Conservation (phyloP, 2,113 vertebrate genomes). For the Corythornis vintsioides region DNA sequence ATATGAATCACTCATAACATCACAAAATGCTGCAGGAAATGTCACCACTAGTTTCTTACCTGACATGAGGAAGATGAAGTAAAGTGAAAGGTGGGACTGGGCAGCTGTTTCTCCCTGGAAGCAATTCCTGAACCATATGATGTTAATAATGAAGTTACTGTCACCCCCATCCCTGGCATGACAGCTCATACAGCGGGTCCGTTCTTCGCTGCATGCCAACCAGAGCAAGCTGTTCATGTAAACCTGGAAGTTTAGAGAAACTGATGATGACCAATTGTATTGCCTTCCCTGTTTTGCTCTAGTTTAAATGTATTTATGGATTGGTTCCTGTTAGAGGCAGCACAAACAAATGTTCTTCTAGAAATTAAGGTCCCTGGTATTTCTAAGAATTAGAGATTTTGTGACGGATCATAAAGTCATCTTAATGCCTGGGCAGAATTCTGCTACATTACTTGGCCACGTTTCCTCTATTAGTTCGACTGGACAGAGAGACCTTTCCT, state of each 20-base stretch:
- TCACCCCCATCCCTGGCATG: neutral
- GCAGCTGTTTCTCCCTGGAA: neutral
- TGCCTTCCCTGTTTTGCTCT: neutral
- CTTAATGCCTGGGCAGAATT: neutral
- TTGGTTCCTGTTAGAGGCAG: neutral
- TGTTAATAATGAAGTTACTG: neutral
- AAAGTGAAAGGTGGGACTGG: neutral
- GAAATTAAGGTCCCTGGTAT: neutral
- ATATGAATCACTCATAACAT: neutral
- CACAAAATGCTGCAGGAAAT: neutral
- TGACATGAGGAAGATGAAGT: neutral
- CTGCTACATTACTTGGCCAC: neutral
- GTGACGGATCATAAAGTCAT: neutral
- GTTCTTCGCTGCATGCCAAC: neutral
- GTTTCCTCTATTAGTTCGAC: neutral
- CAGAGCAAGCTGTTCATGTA: neutral
- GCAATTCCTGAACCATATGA: neutral
- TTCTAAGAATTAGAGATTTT: neutral
- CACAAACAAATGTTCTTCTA: neutral
- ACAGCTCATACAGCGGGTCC: neutral
- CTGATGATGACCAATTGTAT: neutral
- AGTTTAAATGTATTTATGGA: neutral
- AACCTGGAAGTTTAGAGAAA: neutral
- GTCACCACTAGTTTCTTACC: rapidly evolving
- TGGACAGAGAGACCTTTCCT: neutral